Percentiles rank a stretch among this genome's conserved stretches.
phyloP scores from a whole-genome alignment of 2,113 vertebrate species.

The Xiphias gladius region DNA sequence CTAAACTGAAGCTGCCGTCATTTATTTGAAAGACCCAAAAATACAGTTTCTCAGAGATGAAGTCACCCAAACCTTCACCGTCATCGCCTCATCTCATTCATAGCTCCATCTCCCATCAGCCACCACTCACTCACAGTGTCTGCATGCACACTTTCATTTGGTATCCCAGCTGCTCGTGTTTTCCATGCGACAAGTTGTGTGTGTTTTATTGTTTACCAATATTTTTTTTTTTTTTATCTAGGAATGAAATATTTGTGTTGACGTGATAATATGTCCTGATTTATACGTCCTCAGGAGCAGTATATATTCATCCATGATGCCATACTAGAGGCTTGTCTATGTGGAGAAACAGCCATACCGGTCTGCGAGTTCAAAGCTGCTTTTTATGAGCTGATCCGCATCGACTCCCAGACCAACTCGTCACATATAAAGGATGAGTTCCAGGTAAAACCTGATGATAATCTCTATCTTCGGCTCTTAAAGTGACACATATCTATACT shows the following conservation, averaged over 20 bases:
- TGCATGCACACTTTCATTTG: conserved; percentile 47
- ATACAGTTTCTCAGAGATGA: conserved; percentile 17
- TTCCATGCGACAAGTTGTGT: not conserved
- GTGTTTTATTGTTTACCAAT: not conserved
- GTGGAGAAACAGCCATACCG: conserved; percentile 98
- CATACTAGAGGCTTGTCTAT: conserved; percentile 98
- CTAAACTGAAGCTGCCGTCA: conserved; percentile 7
- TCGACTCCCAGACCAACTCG: conserved; percentile 99
- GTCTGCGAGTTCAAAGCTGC: conserved; percentile 98
- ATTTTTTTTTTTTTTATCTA: not conserved
- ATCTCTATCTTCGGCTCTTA: not conserved
- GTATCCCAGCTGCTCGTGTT: conserved; percentile 17
- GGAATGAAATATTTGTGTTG: not conserved
- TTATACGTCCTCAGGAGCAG: conserved; percentile 89
- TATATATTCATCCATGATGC: conserved; percentile 99
- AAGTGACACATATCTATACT: not conserved
- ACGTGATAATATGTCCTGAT: conserved; percentile 35
- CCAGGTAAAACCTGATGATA: conserved; percentile 86
- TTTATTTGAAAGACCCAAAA: conserved; percentile 9
- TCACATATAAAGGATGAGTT: conserved; percentile 99
- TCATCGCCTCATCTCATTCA: conserved; percentile 53
- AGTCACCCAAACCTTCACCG: not conserved
- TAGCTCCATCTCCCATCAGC: conserved; percentile 57
- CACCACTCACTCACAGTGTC: conserved; percentile 49
- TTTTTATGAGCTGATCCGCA: conserved; percentile 99